Evolutionary conservation across 2,888 invertebrate genomes (phyloP).

Genomic region (Callosobruchus maculatus): DNA sequence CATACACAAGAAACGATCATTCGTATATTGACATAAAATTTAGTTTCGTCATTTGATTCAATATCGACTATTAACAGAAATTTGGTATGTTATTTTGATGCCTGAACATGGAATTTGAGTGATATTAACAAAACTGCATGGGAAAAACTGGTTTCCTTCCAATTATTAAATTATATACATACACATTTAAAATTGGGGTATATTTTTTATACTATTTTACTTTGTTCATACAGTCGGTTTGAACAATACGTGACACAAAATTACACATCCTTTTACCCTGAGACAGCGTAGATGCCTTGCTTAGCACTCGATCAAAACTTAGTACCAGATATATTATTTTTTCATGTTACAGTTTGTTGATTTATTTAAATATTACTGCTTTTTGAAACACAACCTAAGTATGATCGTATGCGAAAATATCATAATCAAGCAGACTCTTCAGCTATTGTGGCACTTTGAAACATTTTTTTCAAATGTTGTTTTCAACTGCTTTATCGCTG

Average conservation of each 20-base stretch:
- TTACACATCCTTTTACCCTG: conserved; percentile 36
- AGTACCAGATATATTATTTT: conserved; percentile 22
- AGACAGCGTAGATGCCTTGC: conserved; percentile 38
- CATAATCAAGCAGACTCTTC: too few species aligned
- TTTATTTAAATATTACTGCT: not conserved
- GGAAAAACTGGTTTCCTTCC: not conserved
- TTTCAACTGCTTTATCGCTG: too few species aligned
- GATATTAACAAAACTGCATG: not conserved
- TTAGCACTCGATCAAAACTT: conserved; percentile 41
- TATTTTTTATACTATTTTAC: conserved; percentile 14
- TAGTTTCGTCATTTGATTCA: not conserved
- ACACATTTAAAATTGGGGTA: conserved; percentile 3
- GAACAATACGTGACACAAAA: conserved; percentile 39
- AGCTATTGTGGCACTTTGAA: too few species aligned
- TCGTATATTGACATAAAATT: not conserved
- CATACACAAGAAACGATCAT: not conserved
- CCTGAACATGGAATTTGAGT: not conserved
- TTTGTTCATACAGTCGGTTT: conserved; percentile 15
- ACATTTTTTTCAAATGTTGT: too few species aligned
- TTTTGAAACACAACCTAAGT: not conserved
- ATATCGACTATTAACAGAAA: not conserved
- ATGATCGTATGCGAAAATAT: not conserved
- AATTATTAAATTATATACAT: not conserved
- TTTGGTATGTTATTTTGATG: not conserved
- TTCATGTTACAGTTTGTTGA: not conserved